These are phyloP conservation scores for Deilephila porcellus DNA, from an alignment of 2,888 invertebrate species.

Conservation along the genomic window DNA sequence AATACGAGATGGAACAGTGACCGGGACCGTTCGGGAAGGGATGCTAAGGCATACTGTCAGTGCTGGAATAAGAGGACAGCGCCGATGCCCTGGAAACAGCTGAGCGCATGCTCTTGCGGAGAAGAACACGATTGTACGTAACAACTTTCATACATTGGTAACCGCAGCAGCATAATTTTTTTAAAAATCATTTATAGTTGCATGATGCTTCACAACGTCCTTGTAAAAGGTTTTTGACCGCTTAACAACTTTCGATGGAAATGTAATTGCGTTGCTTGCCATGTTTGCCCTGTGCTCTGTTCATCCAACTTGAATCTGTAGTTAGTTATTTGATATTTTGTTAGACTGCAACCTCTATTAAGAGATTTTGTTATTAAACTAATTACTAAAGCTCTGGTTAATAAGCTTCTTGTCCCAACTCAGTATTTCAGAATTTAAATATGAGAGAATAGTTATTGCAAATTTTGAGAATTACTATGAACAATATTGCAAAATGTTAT, in stretches of 20 bases:
- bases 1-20: slow-evolving; percentile 36
- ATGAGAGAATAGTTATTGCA: no score
- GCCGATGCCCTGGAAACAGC: slow-evolving; percentile 60
- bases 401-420: no score
- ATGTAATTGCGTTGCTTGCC: not conserved
- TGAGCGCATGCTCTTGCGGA: slow-evolving; percentile 79
- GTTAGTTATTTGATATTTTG: no score
- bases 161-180: not conserved
- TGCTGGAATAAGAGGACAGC: slow-evolving; percentile 61
- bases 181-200: not conserved
- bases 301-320: no score
- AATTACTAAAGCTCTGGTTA: no score
- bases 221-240: not conserved
- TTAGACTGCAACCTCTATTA: no score
- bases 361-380: no score
- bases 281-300: not conserved
- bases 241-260: not conserved
- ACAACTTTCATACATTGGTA: no score
- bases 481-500: no score
- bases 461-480: no score
- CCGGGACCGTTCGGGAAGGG: slow-evolving; percentile 34
- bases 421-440: no score
- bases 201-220: not conserved
- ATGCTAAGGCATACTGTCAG: slow-evolving; percentile 68
- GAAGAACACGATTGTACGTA: slow-evolving; percentile 76